phyloP scores from a whole-genome alignment of 2,113 vertebrate genomes.

The Pelecanoides urinatrix region DNA sequence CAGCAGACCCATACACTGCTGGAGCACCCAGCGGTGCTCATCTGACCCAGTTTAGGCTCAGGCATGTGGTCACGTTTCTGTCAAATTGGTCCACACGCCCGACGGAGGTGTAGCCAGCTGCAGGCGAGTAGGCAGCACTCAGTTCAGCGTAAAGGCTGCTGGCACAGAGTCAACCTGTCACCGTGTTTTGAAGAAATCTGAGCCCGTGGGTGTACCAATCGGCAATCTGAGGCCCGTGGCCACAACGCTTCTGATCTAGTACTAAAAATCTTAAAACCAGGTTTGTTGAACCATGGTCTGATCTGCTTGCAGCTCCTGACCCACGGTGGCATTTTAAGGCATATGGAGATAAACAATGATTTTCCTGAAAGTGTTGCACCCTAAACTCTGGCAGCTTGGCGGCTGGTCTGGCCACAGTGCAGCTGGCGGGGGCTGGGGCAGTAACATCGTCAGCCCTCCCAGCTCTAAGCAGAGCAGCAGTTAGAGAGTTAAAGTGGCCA shows the following conservation, averaged over 20 bases:
- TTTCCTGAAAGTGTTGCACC: neutral
- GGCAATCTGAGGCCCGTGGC: neutral
- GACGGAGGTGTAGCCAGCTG: fast-evolving
- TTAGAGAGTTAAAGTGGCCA: neutral
- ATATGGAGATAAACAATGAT: neutral
- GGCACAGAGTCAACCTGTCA: neutral
- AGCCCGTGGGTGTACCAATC: neutral
- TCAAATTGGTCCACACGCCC: fast-evolving
- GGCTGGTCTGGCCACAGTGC: neutral
- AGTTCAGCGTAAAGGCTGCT: neutral
- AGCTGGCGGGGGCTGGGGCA: neutral
- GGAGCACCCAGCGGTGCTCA: neutral
- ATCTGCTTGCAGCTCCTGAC: neutral
- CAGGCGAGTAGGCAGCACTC: neutral
- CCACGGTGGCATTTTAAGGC: neutral
- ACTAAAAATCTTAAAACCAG: neutral
- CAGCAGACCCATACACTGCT: neutral
- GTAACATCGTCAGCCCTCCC: neutral
- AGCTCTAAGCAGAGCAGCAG: neutral
- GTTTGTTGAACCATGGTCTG: neutral
- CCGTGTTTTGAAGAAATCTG: neutral
- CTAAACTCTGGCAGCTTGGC: neutral
- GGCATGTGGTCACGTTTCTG: neutral
- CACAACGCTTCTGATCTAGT: neutral
- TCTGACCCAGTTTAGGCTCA: neutral